Conservation (phyloP, 2,797 vertebrate genomes). For the Emydoidea blandingii region DNA sequence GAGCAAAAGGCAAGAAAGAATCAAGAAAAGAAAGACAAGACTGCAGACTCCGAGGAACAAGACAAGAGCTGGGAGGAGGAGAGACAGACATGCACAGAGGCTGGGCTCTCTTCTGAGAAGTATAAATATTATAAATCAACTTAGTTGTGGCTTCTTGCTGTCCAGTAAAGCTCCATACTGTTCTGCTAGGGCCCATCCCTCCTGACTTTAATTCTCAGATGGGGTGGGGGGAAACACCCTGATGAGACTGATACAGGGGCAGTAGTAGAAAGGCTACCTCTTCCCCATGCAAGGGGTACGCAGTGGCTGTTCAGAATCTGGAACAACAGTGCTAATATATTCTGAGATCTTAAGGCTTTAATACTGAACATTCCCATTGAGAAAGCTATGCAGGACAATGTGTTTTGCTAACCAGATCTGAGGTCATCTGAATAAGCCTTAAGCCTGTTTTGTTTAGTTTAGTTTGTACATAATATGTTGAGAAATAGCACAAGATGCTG, state of each 20-base stretch:
- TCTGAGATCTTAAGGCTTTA: too few species aligned
- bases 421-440: background rate
- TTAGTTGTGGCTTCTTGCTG: background rate
- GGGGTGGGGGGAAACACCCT: background rate
- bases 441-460: background rate
- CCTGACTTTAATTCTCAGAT: conserved; percentile 2
- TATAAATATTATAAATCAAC: background rate
- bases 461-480: background rate
- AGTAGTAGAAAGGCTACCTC: background rate
- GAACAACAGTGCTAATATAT: background rate
- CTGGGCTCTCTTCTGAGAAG: background rate
- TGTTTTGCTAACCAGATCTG: background rate
- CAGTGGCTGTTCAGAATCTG: background rate
- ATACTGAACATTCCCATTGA: background rate
- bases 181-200: background rate
- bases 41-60: conserved; percentile 85
- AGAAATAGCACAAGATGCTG: background rate
- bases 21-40: conserved; percentile 95
- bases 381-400: background rate
- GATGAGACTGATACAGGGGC: background rate
- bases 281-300: rapidly evolving
- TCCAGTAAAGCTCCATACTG: background rate
- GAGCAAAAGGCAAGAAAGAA: conserved; percentile 95
- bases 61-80: conserved; percentile 91
- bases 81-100: background rate